Conservation (phyloP, 1,140 invertebrate genomes). For the Phymastichus coffea region DNA sequence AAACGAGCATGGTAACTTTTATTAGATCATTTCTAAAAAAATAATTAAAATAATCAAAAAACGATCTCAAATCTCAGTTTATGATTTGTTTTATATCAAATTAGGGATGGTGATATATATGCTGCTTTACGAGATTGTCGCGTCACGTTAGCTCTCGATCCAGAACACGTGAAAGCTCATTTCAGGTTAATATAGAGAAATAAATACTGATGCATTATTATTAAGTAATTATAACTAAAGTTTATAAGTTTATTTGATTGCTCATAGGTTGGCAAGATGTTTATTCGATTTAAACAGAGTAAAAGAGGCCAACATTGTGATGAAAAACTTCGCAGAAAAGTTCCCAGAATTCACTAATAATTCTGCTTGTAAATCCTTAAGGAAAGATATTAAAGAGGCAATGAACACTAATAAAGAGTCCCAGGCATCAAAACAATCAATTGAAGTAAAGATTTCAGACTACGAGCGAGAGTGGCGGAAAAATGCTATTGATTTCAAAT, state of each 20-base stretch:
- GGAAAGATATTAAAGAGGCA: slow-evolving; percentile 72
- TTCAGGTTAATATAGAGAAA: slow-evolving; percentile 60
- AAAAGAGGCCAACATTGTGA: slow-evolving; percentile 72
- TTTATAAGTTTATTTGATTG: neutral
- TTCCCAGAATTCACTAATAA: slow-evolving; percentile 70
- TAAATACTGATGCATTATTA: slow-evolving; percentile 1
- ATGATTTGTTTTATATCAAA: slow-evolving; percentile 30
- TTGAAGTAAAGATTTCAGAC: slow-evolving; percentile 36
- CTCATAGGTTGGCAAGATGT: slow-evolving; percentile 68
- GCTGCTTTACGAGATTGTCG: slow-evolving; percentile 88
- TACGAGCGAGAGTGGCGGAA: slow-evolving; percentile 56
- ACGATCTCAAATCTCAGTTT: neutral
- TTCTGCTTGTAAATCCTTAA: slow-evolving; percentile 67
- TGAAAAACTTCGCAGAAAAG: slow-evolving; percentile 63
- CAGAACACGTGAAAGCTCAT: slow-evolving; percentile 82
- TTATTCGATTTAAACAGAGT: slow-evolving; percentile 73
- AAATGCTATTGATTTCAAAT: slow-evolving; percentile 68
- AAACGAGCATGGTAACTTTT: slow-evolving; percentile 77
- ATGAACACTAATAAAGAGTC: slow-evolving; percentile 42
- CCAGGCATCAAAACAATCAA: slow-evolving; percentile 7
- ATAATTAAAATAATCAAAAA: slow-evolving; percentile 5
- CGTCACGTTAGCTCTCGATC: slow-evolving; percentile 75
- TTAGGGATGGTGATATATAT: slow-evolving; percentile 86
- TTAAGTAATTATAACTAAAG: neutral
- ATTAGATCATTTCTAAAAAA: too few species aligned